Evolutionary conservation across 2,888 invertebrate species (phyloP), one percentile per base, ranked within the genome.

Genomic region (Dicyrtoma fusca): DNA sequence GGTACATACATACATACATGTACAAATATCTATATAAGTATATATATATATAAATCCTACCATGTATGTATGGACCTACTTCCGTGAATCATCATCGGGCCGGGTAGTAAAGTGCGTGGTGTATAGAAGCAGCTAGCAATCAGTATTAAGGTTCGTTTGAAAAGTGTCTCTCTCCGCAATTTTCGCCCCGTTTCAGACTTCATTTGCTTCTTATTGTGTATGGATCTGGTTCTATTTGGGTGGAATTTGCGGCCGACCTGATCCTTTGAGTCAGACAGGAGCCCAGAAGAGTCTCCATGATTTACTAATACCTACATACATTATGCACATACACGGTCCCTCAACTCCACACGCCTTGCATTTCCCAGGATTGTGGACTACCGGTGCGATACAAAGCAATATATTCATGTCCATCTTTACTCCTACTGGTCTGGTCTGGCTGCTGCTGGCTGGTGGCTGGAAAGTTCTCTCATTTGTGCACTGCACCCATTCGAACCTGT

Each of bases 111-210:
- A 63, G 45, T 45, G 45, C 45, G 62, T 17, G 10, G 23, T 45
- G 45, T 45, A 63, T 45, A 45, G 62, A 63, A 53, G 68, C 53
- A 53, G 68, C 53, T 53, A 68, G 61, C 59, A 69, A 69, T 69
- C 69, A 69, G 69, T 68, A 68, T 68, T 68, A 68, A 68, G 68
- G 53, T 53, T 76, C 75, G 72, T 77, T 79, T 77, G 74, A 71
- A 65, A 75, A 72, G 74, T 75, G 70, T 75, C 70, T 74, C 74
- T 66, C 74, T 63, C 69, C 75, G 80, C 77, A 80, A 80, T 80
- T 77, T 78, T 76, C 75, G 71, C 71, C 76, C 77, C 79, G 77
- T 77, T 80, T 80, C 80, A 80, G 77, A 77, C 80, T 78, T 80
- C 80, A 80, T 80, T 80, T 80, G 80, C 78, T 71, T 77, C 76